These are phyloP conservation scores for Agonopterix alstromeriana DNA, from an alignment of 2,888 invertebrate species.

Conservation along the genomic window DNA sequence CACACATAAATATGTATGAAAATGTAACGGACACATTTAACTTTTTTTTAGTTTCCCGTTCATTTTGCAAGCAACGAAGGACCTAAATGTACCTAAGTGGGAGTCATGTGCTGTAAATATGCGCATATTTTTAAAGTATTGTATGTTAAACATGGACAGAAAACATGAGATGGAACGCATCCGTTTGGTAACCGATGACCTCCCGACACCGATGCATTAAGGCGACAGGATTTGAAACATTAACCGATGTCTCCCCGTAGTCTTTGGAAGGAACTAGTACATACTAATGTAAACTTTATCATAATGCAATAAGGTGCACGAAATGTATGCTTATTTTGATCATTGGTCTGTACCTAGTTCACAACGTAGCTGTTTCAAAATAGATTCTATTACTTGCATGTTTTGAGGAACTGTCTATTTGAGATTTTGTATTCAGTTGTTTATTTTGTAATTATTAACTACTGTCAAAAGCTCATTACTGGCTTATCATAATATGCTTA, in stretches of 20 bases:
- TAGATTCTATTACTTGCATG: conserved; percentile 8
- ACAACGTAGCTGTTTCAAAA: conserved; percentile 21
- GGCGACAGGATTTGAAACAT: conserved; percentile 41
- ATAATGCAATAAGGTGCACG: too few relatives aligned
- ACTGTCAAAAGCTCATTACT: too few relatives aligned
- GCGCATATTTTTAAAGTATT: conserved; percentile 57
- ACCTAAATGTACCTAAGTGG: conserved; percentile 23
- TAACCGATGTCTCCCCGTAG: conserved; percentile 24
- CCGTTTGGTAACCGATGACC: conserved; percentile 58
- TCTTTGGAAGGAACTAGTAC: too few relatives aligned
- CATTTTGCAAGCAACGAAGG: conserved; percentile 39
- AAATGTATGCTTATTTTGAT: too few relatives aligned
- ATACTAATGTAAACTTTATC: too few relatives aligned
- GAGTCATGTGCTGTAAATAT: conserved; percentile 43
- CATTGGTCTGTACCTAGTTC: conserved; percentile 2
- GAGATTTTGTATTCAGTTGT: background rate
- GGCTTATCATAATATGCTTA: too few relatives aligned
- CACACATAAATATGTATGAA: conserved; percentile 35
- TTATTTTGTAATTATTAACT: too few relatives aligned
- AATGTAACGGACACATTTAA: conserved; percentile 27
- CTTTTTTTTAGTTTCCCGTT: conserved; percentile 32
- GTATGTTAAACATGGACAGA: conserved; percentile 48
- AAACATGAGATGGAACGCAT: conserved; percentile 47
- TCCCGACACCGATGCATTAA: conserved; percentile 26
- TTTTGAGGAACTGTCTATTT: conserved; percentile 6